Evolutionary conservation across 2,113 vertebrate species (phyloP).

Genomic region (Thalassoma bifasciatum): DNA sequence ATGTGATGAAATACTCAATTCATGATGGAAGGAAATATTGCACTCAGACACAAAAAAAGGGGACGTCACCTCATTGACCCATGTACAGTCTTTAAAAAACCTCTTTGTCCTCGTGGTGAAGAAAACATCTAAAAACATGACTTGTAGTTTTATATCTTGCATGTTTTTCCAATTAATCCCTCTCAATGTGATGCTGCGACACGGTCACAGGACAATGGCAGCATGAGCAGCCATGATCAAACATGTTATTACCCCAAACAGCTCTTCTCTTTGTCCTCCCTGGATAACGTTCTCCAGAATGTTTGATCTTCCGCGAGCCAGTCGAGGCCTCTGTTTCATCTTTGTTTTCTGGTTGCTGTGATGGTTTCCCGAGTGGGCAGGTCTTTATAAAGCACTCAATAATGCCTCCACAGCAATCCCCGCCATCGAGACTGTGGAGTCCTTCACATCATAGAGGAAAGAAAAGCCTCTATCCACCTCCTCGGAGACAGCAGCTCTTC

Average conservation of each 20-base stretch:
- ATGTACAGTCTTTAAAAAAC: no score
- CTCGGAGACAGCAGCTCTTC: slow-evolving; percentile 53
- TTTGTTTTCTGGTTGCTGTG: slow-evolving; percentile 63
- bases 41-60: no score
- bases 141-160: not conserved
- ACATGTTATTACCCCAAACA: slow-evolving; percentile 21
- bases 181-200: not conserved
- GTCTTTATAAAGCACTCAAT: slow-evolving; percentile 75
- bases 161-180: not conserved
- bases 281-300: slow-evolving; percentile 41
- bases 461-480: slow-evolving; percentile 58
- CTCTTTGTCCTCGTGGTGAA: not conserved
- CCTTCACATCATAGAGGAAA: slow-evolving; percentile 57
- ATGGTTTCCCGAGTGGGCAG: slow-evolving; percentile 58
- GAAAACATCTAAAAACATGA: not conserved
- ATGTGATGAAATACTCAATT: no score
- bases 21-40: no score
- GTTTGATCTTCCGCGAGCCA: slow-evolving; percentile 67
- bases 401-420: slow-evolving; percentile 60
- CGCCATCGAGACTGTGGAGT: slow-evolving; percentile 47
- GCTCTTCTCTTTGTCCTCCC: slow-evolving; percentile 18
- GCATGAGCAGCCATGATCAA: slow-evolving; percentile 24
- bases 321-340: slow-evolving; percentile 54
- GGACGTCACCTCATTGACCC: no score
- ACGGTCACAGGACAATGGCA: slow-evolving; percentile 14